Conservation (phyloP, 2,888 invertebrate genomes). For the Synanthedon andrenaeformis region DNA sequence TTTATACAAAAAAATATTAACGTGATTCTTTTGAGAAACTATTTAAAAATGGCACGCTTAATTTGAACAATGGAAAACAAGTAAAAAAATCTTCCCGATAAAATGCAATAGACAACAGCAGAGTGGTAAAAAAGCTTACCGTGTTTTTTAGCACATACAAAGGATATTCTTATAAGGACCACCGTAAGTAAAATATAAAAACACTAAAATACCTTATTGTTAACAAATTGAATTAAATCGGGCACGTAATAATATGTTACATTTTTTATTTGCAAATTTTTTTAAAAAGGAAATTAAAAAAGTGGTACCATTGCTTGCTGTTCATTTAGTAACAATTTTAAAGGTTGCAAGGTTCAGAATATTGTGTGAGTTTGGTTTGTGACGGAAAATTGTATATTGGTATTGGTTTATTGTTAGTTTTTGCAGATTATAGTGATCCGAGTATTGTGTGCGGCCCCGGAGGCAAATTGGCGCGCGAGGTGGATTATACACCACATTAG, state of each 20-base stretch:
- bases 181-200: conserved; percentile 37
- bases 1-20: not conserved
- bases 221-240: conserved; percentile 59
- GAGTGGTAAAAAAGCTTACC: not conserved
- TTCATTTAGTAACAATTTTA: too few relatives aligned
- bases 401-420: conserved; percentile 38
- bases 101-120: not conserved
- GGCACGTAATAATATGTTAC: conserved; percentile 34
- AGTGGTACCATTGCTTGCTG: too few relatives aligned
- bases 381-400: conserved; percentile 6
- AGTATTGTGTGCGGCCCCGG: conserved; percentile 26
- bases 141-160: not conserved
- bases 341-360: too few relatives aligned
- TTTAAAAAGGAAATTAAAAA: too few relatives aligned
- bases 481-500: conserved; percentile 62
- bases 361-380: not conserved
- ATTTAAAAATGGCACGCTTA: not conserved
- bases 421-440: conserved; percentile 53
- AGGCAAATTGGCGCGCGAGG: conserved; percentile 47
- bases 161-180: conserved; percentile 16
- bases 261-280: conserved; percentile 9
- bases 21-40: not conserved
- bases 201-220: conserved; percentile 31
- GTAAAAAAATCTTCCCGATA: not conserved
- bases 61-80: not conserved